Evolutionary conservation across 1,140 invertebrate genomes (phyloP).

Genomic region (Leucophenga varia): DNA sequence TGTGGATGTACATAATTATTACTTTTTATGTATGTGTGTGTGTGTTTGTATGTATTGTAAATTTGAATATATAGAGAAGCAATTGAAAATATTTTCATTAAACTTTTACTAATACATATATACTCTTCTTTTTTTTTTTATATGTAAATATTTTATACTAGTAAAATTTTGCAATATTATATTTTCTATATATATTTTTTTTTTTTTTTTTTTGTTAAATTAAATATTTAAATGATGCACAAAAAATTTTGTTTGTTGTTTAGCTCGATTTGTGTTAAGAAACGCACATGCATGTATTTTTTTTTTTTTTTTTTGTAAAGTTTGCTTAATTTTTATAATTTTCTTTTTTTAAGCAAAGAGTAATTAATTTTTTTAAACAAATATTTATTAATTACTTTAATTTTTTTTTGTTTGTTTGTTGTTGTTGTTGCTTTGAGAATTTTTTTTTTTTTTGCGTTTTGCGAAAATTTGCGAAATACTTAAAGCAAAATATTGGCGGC

Average conservation of each 20-base stretch:
- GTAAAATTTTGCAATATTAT: neutral
- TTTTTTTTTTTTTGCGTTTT: conserved; percentile 1
- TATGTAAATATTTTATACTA: neutral
- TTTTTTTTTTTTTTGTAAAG: conserved; percentile 6
- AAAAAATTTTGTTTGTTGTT: neutral
- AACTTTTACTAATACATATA: conserved; percentile 5
- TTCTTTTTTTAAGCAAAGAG: conserved; percentile 7
- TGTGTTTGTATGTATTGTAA: too few relatives aligned
- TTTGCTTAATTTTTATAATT: too few relatives aligned
- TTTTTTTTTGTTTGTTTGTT: too few relatives aligned
- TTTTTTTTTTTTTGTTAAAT: conserved; percentile 9
- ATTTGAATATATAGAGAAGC: too few relatives aligned
- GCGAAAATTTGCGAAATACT: conserved; percentile 19
- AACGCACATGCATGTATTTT: conserved; percentile 2
- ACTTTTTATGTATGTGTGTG: too few relatives aligned
- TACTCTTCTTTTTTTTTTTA: neutral
- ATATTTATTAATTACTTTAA: conserved; percentile 46
- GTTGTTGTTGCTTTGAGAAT: too few relatives aligned
- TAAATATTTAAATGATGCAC: neutral
- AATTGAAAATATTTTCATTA: conserved; percentile 20
- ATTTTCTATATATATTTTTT: conserved; percentile 5
- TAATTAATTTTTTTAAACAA: conserved; percentile 40
- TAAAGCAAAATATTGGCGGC: conserved; percentile 36
- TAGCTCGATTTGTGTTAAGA: neutral
- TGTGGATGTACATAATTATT: too few relatives aligned